Base-by-base conservation (phyloP, 2,113 vertebrate genomes). In the Numida meleagris region DNA sequence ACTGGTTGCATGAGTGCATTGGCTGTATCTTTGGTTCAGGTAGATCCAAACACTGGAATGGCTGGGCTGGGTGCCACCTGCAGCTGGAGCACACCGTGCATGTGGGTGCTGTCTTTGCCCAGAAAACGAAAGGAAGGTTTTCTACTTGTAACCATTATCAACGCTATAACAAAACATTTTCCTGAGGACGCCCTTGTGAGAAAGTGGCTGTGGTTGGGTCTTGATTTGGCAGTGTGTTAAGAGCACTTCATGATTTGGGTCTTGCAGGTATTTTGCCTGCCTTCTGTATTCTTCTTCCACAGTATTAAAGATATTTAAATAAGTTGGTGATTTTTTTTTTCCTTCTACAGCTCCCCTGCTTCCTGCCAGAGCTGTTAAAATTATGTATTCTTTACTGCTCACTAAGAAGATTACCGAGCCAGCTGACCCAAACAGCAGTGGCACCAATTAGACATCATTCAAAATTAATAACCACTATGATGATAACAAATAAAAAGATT, bases 401-500 rank as follows among this genome's bases (percentile, higher is more conserved):
- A 82, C 92, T 96, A 97, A 97, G 95, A 96, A 97, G 96, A 96
- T 97, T 97, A 96, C 81, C 31, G 71, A 94, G 17, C 70, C 96
- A 96, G 76, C 83, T 95, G 96, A 97, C 90, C 94, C 94, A 90
- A 94, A 90, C 97, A 97, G 95, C 96, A 94, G 96, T 92, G 97
- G 95, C 95, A 94, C 97, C 98, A 98, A 98, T 98, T 98, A 98
- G 97, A 84, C 94, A 96, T 96, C 85, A 97, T 96, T 97, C 96
- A 97, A 97, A 97, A 97, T 98, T 98, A 98, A 98, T 98, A 98
- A 98, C 95, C 89, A 90, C 97, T 91, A 96, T 73, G 90, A 98
- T 97, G 95, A 98, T 97, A 97, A 96, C 97, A 98, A 97, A 98
- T 97, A 97, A 98, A 98, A 98, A 97, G 97, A 97, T 91, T 91